Evolutionary conservation across 1,140 invertebrate genomes (phyloP).

Genomic region (Drosophila kurseongensis): DNA sequence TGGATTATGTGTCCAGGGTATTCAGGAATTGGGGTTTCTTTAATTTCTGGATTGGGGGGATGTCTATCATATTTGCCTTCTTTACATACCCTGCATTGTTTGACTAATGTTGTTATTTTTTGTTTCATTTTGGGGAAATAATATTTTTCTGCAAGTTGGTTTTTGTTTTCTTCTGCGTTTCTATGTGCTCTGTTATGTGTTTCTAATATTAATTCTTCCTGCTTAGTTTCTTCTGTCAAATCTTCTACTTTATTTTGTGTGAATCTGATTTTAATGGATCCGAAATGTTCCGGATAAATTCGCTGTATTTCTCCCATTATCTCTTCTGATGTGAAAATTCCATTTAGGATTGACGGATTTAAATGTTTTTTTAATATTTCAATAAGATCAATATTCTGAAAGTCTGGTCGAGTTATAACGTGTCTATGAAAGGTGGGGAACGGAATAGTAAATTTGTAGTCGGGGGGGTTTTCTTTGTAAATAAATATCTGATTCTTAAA

Average conservation of each 20-base stretch:
- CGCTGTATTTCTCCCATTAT: background rate
- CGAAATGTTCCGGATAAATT: too few relatives aligned
- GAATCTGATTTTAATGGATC: too few relatives aligned
- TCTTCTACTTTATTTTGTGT: too few relatives aligned
- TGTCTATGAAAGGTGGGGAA: background rate
- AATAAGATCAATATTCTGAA: slow-evolving; percentile 3
- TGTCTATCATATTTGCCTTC: slow-evolving; percentile 30
- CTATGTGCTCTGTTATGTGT: too few relatives aligned
- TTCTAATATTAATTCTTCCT: too few relatives aligned
- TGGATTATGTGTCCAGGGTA: slow-evolving; percentile 1
- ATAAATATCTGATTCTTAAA: slow-evolving; percentile 9
- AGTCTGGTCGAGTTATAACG: background rate
- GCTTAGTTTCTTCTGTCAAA: too few relatives aligned
- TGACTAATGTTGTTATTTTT: too few relatives aligned
- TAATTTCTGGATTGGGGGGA: slow-evolving; percentile 3
- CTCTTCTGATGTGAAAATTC: background rate
- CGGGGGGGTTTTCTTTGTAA: slow-evolving; percentile 13
- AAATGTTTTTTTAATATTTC: background rate
- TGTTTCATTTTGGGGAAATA: too few relatives aligned
- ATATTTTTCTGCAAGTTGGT: too few relatives aligned
- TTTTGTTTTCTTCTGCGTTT: too few relatives aligned
- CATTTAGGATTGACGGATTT: background rate
- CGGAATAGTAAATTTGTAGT: slow-evolving; percentile 1
- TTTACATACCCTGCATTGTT: slow-evolving; percentile 47
- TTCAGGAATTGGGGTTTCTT: slow-evolving; percentile 17